These are phyloP conservation scores for Tympanuchus pallidicinctus DNA, from an alignment of 2,113 vertebrate genomes.

Conservation along the genomic window DNA sequence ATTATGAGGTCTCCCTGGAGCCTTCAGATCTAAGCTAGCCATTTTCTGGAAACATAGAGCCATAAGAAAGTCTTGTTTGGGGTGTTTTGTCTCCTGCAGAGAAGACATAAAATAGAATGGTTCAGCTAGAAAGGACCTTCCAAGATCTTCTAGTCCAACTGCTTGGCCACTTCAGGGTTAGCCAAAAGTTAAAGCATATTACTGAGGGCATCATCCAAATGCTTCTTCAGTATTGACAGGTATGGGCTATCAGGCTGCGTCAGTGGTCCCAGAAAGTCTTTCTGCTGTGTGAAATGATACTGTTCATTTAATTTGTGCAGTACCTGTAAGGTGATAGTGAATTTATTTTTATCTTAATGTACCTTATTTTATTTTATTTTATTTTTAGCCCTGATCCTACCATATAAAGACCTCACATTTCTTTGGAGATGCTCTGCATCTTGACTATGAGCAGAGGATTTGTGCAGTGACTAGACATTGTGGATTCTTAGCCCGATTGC, in stretches of 20 bases:
- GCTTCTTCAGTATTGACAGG: background rate
- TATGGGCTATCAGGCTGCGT: background rate
- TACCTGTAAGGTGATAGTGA: background rate
- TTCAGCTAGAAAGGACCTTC: background rate
- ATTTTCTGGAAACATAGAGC: background rate
- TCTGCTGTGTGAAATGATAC: background rate
- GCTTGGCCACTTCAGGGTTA: background rate
- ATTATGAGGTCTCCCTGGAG: too few relatives aligned
- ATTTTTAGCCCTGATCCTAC: background rate
- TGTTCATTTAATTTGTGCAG: background rate
- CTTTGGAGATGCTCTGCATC: background rate
- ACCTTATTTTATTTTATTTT: background rate
- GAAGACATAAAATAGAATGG: background rate
- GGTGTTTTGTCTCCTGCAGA: accelerated
- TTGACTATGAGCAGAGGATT: background rate
- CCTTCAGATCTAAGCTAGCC: background rate
- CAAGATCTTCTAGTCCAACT: background rate
- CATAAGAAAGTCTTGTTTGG: background rate
- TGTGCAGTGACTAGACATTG: background rate
- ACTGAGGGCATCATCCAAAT: background rate
- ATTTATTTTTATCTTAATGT: background rate
- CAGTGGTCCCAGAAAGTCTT: background rate
- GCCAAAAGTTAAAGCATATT: background rate
- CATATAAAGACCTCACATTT: background rate
- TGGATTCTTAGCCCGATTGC: background rate